A percentile compares a stretch with the other conserved stretches of the same genome.
These are phyloP conservation scores for Hyla sarda DNA, from an alignment of 2,113 vertebrate genomes.

Conservation along the genomic window DNA sequence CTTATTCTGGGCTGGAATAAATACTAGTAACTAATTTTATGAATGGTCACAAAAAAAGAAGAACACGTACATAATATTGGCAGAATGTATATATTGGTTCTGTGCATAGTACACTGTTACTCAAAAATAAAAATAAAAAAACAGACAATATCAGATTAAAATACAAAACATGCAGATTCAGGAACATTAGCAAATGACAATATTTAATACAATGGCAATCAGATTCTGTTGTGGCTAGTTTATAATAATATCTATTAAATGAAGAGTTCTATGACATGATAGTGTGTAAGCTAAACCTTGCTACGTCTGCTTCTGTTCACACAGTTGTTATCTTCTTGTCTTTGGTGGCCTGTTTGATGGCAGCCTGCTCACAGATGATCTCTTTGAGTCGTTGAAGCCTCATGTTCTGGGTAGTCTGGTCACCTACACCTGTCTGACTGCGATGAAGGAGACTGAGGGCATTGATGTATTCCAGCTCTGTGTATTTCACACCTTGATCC, in stretches of 20 bases:
- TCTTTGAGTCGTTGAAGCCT: constrained; percentile 94
- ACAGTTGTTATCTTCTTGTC: constrained; percentile 99
- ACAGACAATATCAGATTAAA: not conserved
- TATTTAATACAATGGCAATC: not conserved
- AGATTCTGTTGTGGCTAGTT: not conserved
- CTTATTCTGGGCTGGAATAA: not conserved
- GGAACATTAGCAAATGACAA: not conserved
- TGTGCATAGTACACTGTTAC: not conserved
- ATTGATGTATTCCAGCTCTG: constrained; percentile 96
- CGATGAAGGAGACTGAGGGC: constrained; percentile 93
- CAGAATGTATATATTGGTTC: not conserved
- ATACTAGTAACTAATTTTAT: not conserved
- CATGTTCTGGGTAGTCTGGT: constrained; percentile 91
- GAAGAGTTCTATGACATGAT: not conserved
- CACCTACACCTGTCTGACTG: constrained; percentile 95
- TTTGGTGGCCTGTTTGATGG: constrained; percentile 97
- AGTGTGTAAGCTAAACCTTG: not conserved
- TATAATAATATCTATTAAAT: not conserved
- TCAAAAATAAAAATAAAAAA: not conserved
- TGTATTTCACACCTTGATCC: constrained; percentile 97
- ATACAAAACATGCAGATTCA: constrained; percentile 26
- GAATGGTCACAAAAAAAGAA: not conserved
- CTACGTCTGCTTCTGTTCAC: constrained; percentile 63
- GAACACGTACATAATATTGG: not conserved
- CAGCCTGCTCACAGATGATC: constrained; percentile 97